Evolutionary conservation across 1,140 invertebrate genomes (phyloP).

Genomic region (Drosophila asahinai): DNA sequence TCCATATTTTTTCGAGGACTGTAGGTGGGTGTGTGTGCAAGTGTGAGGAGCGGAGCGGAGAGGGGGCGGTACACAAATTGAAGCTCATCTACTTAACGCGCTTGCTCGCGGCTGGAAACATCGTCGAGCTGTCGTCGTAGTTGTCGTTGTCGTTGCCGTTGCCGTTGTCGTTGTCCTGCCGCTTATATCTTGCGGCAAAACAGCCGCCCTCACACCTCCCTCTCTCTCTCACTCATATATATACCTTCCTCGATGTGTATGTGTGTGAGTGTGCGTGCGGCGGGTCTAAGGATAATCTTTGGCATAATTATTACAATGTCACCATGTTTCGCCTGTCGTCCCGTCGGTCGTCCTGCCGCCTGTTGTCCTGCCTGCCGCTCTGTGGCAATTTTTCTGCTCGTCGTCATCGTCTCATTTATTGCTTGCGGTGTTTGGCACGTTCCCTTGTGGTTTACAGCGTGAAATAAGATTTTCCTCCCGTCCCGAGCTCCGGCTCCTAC

Average conservation of each 20-base stretch:
- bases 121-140: slow-evolving; percentile 58
- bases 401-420: slow-evolving; percentile 79
- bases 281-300: slow-evolving; percentile 80
- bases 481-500: slow-evolving; percentile 3
- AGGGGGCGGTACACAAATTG: slow-evolving; percentile 70
- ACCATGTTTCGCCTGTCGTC: slow-evolving; percentile 74
- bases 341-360: slow-evolving; percentile 9
- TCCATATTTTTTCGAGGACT: not conserved
- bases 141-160: slow-evolving; percentile 24
- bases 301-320: slow-evolving; percentile 83
- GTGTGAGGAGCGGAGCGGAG: not conserved
- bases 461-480: slow-evolving; percentile 79
- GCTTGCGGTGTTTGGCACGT: slow-evolving; percentile 81
- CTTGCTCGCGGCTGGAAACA: slow-evolving; percentile 74
- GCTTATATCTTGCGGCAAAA: slow-evolving; percentile 75
- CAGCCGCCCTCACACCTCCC: slow-evolving; percentile 61
- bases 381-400: slow-evolving; percentile 76
- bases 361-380: slow-evolving; percentile 28
- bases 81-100: slow-evolving; percentile 82
- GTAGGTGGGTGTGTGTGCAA: not conserved
- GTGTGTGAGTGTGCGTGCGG: slow-evolving; percentile 28
- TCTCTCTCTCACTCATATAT: slow-evolving; percentile 8
- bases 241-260: slow-evolving; percentile 8
- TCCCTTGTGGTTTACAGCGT: slow-evolving; percentile 82
- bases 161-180: slow-evolving; percentile 54